phyloP scores from a whole-genome alignment of 1,140 invertebrate genomes.

The Rhopalosiphum maidis region DNA sequence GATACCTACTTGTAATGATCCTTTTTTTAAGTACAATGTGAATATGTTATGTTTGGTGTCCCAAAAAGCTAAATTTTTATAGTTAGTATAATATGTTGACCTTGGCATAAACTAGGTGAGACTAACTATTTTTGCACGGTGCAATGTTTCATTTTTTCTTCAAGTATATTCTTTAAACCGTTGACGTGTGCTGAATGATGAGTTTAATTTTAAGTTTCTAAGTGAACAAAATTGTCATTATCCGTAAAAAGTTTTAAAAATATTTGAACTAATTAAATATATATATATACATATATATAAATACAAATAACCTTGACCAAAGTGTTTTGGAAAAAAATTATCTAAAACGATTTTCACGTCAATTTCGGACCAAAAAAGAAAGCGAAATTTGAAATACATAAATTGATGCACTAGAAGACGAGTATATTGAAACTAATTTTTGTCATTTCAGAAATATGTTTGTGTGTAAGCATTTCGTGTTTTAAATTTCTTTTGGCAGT shows the following conservation, averaged over 20 bases:
- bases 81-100: slow-evolving; percentile 8
- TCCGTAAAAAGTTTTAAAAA: background rate
- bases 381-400: background rate
- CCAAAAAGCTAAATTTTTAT: background rate
- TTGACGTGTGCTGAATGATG: slow-evolving; percentile 24
- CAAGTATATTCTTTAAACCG: background rate
- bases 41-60: background rate
- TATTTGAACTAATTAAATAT: background rate
- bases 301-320: background rate
- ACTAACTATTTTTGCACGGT: slow-evolving; percentile 43
- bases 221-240: background rate
- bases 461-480: slow-evolving; percentile 44
- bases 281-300: too few species aligned
- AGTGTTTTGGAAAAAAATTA: background rate
- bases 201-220: slow-evolving; percentile 48
- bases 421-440: background rate
- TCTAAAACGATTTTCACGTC: background rate
- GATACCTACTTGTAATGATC: slow-evolving; percentile 15
- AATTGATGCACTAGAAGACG: background rate
- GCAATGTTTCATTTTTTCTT: background rate
- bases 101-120: slow-evolving; percentile 50
- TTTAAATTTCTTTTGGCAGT: slow-evolving; percentile 56
- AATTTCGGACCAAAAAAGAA: background rate
- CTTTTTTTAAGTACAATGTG: background rate
- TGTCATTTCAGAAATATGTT: slow-evolving; percentile 49